phyloP scores from a whole-genome alignment of 2,797 vertebrate species.

The Galagoides demidoff region DNA sequence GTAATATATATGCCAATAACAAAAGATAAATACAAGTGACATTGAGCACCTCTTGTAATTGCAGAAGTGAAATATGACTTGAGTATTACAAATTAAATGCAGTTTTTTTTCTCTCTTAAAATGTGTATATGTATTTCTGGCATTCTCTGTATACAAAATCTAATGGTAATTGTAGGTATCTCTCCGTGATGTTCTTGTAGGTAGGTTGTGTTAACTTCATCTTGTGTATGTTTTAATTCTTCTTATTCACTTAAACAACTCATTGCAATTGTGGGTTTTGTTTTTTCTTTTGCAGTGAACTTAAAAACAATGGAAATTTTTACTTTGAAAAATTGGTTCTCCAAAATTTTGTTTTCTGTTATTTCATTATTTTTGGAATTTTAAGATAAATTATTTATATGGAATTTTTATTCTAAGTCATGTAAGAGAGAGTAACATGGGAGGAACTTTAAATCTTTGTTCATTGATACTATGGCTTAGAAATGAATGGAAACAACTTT shows the following conservation, averaged over 20 bases:
- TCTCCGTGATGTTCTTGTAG: neutral
- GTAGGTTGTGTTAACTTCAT: neutral
- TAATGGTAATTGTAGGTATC: neutral
- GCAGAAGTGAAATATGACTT: too few relatives aligned
- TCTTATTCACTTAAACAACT: neutral
- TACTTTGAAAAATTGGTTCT: neutral
- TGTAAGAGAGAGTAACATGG: neutral
- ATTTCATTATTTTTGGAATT: neutral
- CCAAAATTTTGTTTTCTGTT: neutral
- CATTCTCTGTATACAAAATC: neutral
- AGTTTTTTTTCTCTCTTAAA: too few relatives aligned
- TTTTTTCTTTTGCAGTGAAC: neutral
- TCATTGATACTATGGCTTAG: neutral
- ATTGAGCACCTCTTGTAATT: too few relatives aligned
- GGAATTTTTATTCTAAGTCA: neutral
- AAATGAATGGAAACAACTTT: neutral
- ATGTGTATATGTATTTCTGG: too few relatives aligned
- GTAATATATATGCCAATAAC: too few relatives aligned
- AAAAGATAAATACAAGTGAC: too few relatives aligned
- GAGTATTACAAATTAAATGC: too few relatives aligned
- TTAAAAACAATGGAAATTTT: neutral
- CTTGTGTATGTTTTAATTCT: neutral
- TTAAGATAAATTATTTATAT: neutral
- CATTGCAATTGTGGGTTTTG: neutral
- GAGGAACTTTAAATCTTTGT: neutral